Percentiles rank a stretch among this genome's conserved stretches.
phyloP scores from a whole-genome alignment of 2,113 vertebrate species.

The Setophaga petechia region DNA sequence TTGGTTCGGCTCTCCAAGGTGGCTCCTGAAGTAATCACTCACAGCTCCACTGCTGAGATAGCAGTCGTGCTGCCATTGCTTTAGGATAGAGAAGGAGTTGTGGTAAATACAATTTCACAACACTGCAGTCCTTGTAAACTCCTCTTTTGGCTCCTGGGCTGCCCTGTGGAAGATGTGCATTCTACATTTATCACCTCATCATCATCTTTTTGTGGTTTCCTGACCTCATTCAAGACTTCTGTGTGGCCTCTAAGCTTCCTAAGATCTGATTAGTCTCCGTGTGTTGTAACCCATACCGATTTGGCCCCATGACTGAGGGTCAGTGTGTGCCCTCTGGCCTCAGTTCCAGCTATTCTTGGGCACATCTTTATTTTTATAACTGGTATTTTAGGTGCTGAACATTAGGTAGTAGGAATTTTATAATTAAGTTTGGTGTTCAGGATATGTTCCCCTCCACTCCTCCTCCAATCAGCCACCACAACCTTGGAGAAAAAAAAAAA shows the following conservation, averaged over 20 bases:
- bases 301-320: not conserved
- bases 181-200: not conserved
- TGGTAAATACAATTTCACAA: not conserved
- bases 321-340: not conserved
- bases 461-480: not conserved
- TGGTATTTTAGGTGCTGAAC: not conserved
- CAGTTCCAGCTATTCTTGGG: not conserved
- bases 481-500: not conserved
- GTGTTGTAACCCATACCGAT: not conserved
- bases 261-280: not conserved
- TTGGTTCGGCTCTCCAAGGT: not conserved
- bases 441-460: rapidly evolving
- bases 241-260: not conserved
- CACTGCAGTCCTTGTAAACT: not conserved
- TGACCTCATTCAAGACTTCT: not conserved
- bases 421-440: not conserved
- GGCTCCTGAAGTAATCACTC: not conserved
- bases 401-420: not conserved
- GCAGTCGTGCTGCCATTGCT: not conserved
- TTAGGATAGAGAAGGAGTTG: not conserved
- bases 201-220: not conserved
- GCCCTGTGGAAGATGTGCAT: rapidly evolving
- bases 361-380: not conserved
- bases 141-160: not conserved
- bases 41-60: not conserved